phyloP scores from a whole-genome alignment of 2,888 invertebrate genomes.

The Patella depressa region DNA sequence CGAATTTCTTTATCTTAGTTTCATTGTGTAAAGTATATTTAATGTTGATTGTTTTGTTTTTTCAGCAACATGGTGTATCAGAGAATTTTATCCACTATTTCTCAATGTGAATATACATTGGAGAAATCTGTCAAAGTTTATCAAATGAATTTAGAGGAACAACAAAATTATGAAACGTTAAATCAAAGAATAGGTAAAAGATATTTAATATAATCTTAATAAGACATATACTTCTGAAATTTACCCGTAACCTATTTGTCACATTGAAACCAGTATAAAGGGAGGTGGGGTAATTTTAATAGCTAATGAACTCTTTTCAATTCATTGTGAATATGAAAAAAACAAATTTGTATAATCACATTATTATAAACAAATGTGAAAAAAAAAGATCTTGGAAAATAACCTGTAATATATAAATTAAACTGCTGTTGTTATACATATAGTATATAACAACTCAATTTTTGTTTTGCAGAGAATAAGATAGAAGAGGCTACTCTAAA shows the following conservation, averaged over 20 bases:
- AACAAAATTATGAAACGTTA: slow-evolving; percentile 85
- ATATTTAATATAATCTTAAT: slow-evolving; percentile 1
- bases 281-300: too few relatives aligned
- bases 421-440: too few relatives aligned
- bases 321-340: too few relatives aligned
- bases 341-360: too few relatives aligned
- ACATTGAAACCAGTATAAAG: too few relatives aligned
- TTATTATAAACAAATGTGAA: too few relatives aligned
- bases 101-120: slow-evolving; percentile 90
- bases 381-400: too few relatives aligned
- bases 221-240: neutral
- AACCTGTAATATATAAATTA: too few relatives aligned
- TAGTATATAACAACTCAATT: too few relatives aligned
- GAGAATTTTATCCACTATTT: slow-evolving; percentile 84
- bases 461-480: slow-evolving; percentile 75
- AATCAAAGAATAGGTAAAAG: slow-evolving; percentile 78
- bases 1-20: too few relatives aligned
- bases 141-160: slow-evolving; percentile 86
- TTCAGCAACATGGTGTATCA: slow-evolving; percentile 77
- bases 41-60: slow-evolving; percentile 15
- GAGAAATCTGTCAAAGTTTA: slow-evolving; percentile 85
- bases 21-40: too few relatives aligned
- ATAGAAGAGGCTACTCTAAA: slow-evolving; percentile 85
- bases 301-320: too few relatives aligned
- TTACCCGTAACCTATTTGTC: neutral